phyloP scores from a whole-genome alignment of 2,113 vertebrate species.

The Tupaia tana region DNA sequence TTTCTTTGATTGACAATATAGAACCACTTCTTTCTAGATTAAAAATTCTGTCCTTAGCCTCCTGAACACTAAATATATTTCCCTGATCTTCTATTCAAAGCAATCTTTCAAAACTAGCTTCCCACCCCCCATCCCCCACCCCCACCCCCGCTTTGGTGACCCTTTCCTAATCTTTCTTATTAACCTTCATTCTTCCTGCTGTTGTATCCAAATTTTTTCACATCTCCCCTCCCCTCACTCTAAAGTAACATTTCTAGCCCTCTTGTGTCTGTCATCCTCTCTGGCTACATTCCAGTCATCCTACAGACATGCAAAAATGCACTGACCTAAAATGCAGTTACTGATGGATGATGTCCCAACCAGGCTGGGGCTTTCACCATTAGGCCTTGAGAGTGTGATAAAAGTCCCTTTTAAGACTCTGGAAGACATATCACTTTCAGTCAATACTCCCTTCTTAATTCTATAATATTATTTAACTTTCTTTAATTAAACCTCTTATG shows the following conservation, averaged over 20 bases:
- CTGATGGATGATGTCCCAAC: background rate
- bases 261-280: background rate
- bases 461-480: background rate
- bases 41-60: constrained; percentile 5
- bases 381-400: background rate
- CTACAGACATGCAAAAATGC: background rate
- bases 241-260: background rate
- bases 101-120: background rate
- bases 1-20: constrained; percentile 19
- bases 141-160: background rate
- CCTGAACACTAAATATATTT: background rate
- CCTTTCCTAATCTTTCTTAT: background rate
- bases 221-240: background rate
- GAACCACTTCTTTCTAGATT: background rate
- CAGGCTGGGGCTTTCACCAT: background rate
- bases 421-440: background rate
- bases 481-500: constrained; percentile 9
- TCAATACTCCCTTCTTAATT: background rate
- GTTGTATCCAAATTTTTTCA: background rate
- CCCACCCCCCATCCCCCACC: no score
- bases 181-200: background rate
- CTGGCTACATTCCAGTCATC: background rate
- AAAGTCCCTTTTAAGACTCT: constrained; percentile 6
- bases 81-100: background rate
- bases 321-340: background rate